phyloP scores from a whole-genome alignment of 2,797 vertebrate genomes.

The Holocentrus rufus region DNA sequence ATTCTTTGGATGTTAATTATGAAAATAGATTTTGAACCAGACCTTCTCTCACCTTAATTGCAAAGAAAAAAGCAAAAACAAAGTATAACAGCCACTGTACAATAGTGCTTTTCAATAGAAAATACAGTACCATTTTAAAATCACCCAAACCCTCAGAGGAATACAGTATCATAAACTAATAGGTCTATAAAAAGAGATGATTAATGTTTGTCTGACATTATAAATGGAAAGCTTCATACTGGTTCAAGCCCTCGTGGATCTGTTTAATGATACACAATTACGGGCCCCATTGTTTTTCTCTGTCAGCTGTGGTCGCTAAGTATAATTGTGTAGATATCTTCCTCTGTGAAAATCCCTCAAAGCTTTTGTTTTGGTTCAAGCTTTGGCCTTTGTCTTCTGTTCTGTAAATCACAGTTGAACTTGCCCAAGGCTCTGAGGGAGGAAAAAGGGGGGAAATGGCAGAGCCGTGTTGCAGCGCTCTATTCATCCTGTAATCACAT shows the following conservation, averaged over 20 bases:
- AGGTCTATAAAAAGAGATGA: slow-evolving; percentile 35
- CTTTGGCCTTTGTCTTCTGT: slow-evolving; percentile 63
- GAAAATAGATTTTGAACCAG: not conserved
- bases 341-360: slow-evolving; percentile 66
- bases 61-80: slow-evolving; percentile 5
- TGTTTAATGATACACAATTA: slow-evolving; percentile 70
- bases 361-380: slow-evolving; percentile 71
- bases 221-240: slow-evolving; percentile 57
- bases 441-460: slow-evolving; percentile 11
- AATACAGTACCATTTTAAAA: slow-evolving; percentile 18
- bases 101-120: not conserved
- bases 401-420: slow-evolving; percentile 71
- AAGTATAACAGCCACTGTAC: not conserved
- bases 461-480: slow-evolving; percentile 43
- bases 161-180: slow-evolving; percentile 28
- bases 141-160: slow-evolving; percentile 12
- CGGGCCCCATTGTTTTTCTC: slow-evolving; percentile 61
- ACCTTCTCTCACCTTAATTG: slow-evolving; percentile 3
- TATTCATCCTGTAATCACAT: slow-evolving; percentile 68
- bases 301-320: slow-evolving; percentile 59
- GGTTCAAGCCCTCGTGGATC: slow-evolving; percentile 58
- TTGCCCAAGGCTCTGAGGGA: slow-evolving; percentile 53
- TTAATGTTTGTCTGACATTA: slow-evolving; percentile 55
- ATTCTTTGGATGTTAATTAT: not conserved
- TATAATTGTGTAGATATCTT: slow-evolving; percentile 65